Evolutionary conservation across 2,888 invertebrate genomes (phyloP).

Genomic region (Creontiades dilutus): DNA sequence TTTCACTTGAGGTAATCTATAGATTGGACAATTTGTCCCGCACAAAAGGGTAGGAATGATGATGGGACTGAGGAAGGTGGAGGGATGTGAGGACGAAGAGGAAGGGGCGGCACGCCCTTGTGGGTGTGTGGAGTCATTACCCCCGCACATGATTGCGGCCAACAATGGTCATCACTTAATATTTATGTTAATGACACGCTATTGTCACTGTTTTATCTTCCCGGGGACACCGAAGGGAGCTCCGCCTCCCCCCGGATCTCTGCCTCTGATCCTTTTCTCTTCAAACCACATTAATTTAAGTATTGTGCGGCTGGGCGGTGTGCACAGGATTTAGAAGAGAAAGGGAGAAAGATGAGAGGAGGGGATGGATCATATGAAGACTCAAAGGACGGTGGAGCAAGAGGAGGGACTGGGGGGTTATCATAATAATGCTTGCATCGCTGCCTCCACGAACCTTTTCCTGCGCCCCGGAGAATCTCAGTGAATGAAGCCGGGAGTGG

Average conservation of each 20-base stretch:
- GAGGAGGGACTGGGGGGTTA: neutral
- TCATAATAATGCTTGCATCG: constrained; percentile 33
- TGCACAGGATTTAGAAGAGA: neutral
- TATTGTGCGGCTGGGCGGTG: constrained; percentile 40
- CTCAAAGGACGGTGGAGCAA: neutral
- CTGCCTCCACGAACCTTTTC: neutral
- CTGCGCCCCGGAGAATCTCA: neutral
- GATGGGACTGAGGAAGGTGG: neutral
- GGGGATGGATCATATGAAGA: neutral
- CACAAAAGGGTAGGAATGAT: constrained; percentile 49
- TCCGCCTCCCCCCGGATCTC: constrained; percentile 68
- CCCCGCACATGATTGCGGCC: constrained; percentile 65
- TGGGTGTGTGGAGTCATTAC: constrained; percentile 71
- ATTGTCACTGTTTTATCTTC: constrained; percentile 72
- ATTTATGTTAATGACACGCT: constrained; percentile 72
- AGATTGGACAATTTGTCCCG: constrained; percentile 63
- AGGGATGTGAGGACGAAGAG: neutral
- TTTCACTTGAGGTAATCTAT: constrained; percentile 35
- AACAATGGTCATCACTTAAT: constrained; percentile 73
- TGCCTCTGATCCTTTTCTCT: constrained; percentile 72
- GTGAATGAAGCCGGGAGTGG: neutral
- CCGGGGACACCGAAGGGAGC: constrained; percentile 26
- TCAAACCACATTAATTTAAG: constrained; percentile 67
- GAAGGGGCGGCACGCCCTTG: constrained; percentile 60
- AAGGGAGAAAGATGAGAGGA: neutral